Evolutionary conservation across 2,113 vertebrate genomes (phyloP).

Genomic region (Oreamnos americanus): DNA sequence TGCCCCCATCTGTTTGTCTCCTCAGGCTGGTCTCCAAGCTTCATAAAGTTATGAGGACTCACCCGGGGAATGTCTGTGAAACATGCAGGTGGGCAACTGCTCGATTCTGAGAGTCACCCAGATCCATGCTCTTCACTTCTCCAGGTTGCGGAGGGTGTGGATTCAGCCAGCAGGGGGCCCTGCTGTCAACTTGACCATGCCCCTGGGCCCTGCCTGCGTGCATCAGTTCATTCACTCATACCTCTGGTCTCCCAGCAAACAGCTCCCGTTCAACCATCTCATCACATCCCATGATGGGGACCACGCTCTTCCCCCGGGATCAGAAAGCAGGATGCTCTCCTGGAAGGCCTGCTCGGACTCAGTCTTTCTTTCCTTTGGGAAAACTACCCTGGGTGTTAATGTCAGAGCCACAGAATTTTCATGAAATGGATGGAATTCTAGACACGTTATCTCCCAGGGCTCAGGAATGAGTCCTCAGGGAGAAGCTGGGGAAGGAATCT

Average conservation of each 20-base stretch:
- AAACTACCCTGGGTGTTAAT: not conserved
- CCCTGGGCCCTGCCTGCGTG: fast-evolving
- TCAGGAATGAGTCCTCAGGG: not conserved
- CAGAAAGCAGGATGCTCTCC: not conserved
- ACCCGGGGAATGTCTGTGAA: not conserved
- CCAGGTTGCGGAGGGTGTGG: not conserved
- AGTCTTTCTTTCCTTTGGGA: not conserved
- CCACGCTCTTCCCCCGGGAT: fast-evolving
- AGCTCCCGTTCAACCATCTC: not conserved
- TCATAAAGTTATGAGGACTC: not conserved
- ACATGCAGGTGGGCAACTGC: not conserved
- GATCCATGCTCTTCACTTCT: not conserved
- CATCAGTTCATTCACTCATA: no score
- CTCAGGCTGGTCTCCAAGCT: not conserved
- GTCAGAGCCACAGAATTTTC: not conserved
- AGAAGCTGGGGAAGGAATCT: not conserved
- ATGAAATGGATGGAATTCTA: not conserved
- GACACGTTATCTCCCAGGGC: no score
- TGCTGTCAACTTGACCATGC: not conserved
- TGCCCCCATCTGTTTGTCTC: not conserved
- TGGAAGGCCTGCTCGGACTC: not conserved
- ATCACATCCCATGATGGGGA: not conserved
- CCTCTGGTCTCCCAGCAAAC: not conserved
- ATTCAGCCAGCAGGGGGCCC: slow-evolving; percentile 12
- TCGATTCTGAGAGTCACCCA: not conserved